Evolutionary conservation across 2,888 invertebrate genomes (phyloP).

Genomic region (Lochmaea capreae): DNA sequence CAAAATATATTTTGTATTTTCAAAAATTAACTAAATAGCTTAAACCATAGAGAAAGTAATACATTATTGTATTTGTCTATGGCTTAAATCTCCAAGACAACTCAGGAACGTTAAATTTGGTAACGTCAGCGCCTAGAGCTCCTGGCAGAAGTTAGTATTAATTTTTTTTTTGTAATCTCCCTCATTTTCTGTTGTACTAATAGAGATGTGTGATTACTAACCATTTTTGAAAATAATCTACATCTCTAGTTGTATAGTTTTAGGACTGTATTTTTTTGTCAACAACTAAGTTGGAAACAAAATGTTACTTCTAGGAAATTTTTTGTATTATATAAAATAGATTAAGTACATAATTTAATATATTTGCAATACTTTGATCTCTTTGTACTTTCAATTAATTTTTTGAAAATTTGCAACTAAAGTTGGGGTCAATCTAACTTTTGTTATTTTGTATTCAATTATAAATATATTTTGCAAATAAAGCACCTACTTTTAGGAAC

Average conservation of each 20-base stretch:
- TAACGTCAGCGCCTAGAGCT: no score
- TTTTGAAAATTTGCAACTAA: not conserved
- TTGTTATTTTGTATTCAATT: not conserved
- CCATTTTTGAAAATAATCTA: not conserved
- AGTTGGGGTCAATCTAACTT: constrained; percentile 13
- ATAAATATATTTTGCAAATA: constrained; percentile 2
- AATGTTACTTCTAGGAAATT: not conserved
- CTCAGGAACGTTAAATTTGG: no score
- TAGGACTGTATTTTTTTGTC: not conserved
- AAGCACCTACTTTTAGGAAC: not conserved
- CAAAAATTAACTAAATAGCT: no score
- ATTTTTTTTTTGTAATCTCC: not conserved
- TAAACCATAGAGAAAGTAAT: no score
- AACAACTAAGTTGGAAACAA: not conserved
- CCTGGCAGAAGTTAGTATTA: not conserved
- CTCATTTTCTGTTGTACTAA: not conserved
- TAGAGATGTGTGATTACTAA: not conserved
- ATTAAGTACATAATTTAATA: constrained; percentile 9
- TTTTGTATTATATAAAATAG: not conserved
- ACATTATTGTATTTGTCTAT: no score
- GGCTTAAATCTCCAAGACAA: no score
- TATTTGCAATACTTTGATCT: constrained; percentile 27
- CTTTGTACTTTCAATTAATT: not conserved
- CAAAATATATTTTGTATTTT: no score
- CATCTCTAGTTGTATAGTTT: not conserved